phyloP scores from a whole-genome alignment of 23 tunicate species.

The Halocynthia aurantium region DNA sequence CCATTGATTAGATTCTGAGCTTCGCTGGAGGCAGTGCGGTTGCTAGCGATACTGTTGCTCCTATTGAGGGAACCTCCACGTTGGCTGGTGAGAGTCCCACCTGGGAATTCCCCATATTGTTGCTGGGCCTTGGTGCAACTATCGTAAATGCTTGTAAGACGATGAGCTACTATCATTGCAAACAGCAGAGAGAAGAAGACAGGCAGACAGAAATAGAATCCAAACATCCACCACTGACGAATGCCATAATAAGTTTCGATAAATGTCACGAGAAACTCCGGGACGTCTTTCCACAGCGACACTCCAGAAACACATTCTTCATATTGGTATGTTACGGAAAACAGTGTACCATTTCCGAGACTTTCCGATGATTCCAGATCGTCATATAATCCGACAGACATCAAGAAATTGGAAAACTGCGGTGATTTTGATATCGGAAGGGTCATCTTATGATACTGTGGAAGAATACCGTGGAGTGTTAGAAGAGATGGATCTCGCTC shows the following conservation, averaged over 20 bases:
- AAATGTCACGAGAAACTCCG: conserved; percentile 27
- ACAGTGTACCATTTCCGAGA: not conserved
- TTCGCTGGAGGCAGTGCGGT: conserved; percentile 22
- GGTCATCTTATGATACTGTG: not conserved
- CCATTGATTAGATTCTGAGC: conserved; percentile 22
- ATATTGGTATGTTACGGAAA: conserved; percentile 19
- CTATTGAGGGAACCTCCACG: conserved; percentile 15
- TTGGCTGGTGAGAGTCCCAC: conserved; percentile 22
- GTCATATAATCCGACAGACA: not conserved
- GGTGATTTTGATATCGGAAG: not conserved
- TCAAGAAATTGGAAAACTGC: not conserved
- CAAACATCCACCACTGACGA: conserved; percentile 69
- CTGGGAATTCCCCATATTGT: conserved; percentile 15
- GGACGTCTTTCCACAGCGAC: conserved; percentile 40
- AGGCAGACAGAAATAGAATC: conserved; percentile 61
- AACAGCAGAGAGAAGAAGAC: conserved; percentile 35
- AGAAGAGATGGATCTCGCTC: not conserved
- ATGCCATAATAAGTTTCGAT: conserved; percentile 31
- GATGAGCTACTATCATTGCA: conserved; percentile 46
- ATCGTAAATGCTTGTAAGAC: conserved; percentile 24
- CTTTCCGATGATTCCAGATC: not conserved
- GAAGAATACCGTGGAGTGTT: not conserved
- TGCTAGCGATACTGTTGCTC: conserved; percentile 23
- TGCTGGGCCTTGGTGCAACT: conserved; percentile 11
- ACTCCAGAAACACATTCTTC: conserved; percentile 32